Percentiles rank a stretch among this genome's conserved stretches.
These are phyloP conservation scores for Poeciliopsis presidionis DNA, from an alignment of 2,797 vertebrate genomes.

Conservation along the genomic window DNA sequence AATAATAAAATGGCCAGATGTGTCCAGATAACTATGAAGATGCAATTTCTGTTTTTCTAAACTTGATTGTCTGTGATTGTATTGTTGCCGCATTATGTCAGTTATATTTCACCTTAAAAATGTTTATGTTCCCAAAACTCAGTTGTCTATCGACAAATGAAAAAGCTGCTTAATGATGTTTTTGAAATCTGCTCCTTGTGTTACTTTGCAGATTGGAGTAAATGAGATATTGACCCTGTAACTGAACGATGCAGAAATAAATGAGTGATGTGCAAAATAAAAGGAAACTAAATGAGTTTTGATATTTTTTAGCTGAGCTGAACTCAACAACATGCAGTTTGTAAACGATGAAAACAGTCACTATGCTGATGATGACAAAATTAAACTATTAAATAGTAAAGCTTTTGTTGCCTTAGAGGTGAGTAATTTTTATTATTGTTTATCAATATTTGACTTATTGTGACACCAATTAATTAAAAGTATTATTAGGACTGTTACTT, in stretches of 20 bases:
- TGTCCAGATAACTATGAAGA: constrained; percentile 19
- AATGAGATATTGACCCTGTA: constrained; percentile 23
- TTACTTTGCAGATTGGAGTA: neutral
- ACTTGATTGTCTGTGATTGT: constrained; percentile 10
- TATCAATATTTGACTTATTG: neutral
- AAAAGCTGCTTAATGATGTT: constrained; percentile 12
- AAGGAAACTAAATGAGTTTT: constrained; percentile 47
- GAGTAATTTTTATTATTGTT: neutral
- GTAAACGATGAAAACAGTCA: neutral
- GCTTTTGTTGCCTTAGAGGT: neutral
- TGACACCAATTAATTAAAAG: neutral
- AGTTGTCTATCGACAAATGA: neutral
- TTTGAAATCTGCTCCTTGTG: constrained; percentile 7
- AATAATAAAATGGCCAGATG: constrained; percentile 11
- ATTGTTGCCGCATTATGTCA: constrained; percentile 2
- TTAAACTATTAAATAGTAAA: neutral
- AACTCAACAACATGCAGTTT: neutral
- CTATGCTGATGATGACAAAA: neutral
- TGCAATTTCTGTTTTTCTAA: constrained; percentile 16
- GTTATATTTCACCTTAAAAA: constrained; percentile 2
- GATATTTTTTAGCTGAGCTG: neutral
- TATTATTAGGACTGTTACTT: neutral
- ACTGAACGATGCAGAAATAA: constrained; percentile 37
- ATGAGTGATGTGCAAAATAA: constrained; percentile 41
- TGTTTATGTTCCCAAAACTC: constrained; percentile 5